These are phyloP conservation scores for Aquatica leii DNA, from an alignment of 2,888 invertebrate genomes.

Conservation along the genomic window DNA sequence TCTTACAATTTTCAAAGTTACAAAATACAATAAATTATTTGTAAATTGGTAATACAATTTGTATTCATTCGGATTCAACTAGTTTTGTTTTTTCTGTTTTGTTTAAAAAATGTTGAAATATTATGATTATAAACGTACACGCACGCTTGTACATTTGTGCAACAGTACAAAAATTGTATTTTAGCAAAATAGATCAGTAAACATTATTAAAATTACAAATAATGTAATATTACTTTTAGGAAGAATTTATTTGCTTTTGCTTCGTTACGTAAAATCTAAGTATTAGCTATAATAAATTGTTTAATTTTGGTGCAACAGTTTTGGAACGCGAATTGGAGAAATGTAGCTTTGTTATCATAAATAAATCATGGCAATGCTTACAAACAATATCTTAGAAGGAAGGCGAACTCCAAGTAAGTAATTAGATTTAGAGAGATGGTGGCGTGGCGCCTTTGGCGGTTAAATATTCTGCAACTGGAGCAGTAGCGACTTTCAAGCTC, in stretches of 20 bases:
- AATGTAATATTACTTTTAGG: neutral
- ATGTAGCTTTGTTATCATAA: conserved; percentile 39
- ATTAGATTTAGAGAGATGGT: conserved; percentile 36
- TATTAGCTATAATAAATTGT: conserved; percentile 28
- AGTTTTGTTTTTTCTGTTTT: no score
- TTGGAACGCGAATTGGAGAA: conserved; percentile 23
- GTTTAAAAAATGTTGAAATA: no score
- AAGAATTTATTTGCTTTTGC: conserved; percentile 9
- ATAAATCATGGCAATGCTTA: conserved; percentile 43
- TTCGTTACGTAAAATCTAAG: conserved; percentile 7
- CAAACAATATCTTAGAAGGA: conserved; percentile 43
- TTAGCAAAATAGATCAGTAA: no score
- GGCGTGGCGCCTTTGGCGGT: conserved; percentile 34
- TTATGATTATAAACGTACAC: no score
- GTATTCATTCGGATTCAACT: no score
- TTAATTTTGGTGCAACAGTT: conserved; percentile 35
- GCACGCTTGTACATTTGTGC: no score
- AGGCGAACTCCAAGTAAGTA: conserved; percentile 37
- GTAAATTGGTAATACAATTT: no score
- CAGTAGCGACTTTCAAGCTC: conserved; percentile 34
- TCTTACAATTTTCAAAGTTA: no score
- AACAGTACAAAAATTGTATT: no score
- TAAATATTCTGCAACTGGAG: conserved; percentile 38
- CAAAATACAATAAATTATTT: no score
- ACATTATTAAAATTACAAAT: no score